Conservation (phyloP, 2,888 invertebrate species). For the Sericinus montela region DNA sequence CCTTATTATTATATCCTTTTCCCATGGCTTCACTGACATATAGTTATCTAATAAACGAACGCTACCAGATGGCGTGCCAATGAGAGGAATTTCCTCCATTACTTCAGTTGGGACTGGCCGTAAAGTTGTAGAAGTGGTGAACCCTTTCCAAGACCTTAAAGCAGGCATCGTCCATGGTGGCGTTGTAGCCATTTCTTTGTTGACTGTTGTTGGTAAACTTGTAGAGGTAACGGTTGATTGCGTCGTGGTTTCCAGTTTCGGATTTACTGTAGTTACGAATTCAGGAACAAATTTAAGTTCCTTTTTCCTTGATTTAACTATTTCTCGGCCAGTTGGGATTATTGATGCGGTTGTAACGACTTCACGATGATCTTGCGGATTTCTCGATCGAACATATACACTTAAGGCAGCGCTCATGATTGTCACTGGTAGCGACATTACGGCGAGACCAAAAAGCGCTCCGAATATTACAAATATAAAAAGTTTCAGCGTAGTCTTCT, state of each 20-base stretch:
- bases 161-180: slow-evolving; percentile 78
- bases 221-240: slow-evolving; percentile 36
- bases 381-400: slow-evolving; percentile 43
- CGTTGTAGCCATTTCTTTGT: slow-evolving; percentile 48
- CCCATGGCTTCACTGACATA: slow-evolving; percentile 61
- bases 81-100: slow-evolving; percentile 43
- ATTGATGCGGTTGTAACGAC: slow-evolving; percentile 44
- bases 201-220: slow-evolving; percentile 35
- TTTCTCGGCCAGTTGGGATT: slow-evolving; percentile 47
- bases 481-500: slow-evolving; percentile 58
- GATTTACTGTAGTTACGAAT: slow-evolving; percentile 40
- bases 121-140: slow-evolving; percentile 47
- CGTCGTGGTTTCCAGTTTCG: slow-evolving; percentile 43
- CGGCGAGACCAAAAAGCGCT: slow-evolving; percentile 49
- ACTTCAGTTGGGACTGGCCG: slow-evolving; percentile 54
- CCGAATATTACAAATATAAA: slow-evolving; percentile 56
- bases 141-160: slow-evolving; percentile 62
- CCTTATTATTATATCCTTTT: slow-evolving; percentile 60
- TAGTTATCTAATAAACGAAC: slow-evolving; percentile 50
- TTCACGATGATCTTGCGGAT: slow-evolving; percentile 40
- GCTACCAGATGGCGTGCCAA: slow-evolving; percentile 52
- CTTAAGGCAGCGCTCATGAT: slow-evolving; percentile 54
- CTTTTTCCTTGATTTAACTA: slow-evolving; percentile 60
- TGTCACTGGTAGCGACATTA: slow-evolving; percentile 58
- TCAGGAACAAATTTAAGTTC: slow-evolving; percentile 54